phyloP scores from a whole-genome alignment of 2,888 invertebrate genomes.

The Electrophaes corylata region DNA sequence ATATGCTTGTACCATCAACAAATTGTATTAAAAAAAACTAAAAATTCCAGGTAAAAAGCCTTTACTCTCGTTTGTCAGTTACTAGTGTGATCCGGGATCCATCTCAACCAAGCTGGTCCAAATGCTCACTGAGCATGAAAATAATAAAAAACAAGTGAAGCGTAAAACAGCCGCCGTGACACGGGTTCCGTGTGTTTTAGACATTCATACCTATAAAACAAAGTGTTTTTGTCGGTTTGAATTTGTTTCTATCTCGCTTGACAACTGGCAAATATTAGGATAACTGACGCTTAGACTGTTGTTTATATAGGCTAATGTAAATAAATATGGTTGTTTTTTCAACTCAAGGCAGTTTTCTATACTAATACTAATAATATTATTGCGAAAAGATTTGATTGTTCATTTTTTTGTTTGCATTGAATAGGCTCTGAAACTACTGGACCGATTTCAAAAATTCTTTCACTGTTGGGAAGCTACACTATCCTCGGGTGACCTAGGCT shows the following conservation, averaged over 20 bases:
- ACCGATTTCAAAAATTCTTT: no score
- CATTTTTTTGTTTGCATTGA: no score
- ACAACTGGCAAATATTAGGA: constrained; percentile 27
- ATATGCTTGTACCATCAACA: no score
- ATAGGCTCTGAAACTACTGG: no score
- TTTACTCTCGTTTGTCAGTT: not conserved
- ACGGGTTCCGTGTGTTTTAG: constrained; percentile 36
- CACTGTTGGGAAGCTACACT: no score
- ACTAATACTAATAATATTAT: no score
- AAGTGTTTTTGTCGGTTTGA: constrained; percentile 25
- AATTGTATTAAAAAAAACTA: no score
- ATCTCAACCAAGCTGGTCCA: constrained; percentile 31
- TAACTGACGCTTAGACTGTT: constrained; percentile 20
- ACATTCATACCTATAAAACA: constrained; percentile 29
- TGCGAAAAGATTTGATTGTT: no score
- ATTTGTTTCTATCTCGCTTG: constrained; percentile 27
- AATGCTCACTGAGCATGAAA: constrained; percentile 38
- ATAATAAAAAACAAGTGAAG: constrained; percentile 41
- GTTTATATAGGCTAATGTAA: constrained; percentile 26
- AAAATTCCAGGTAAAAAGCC: no score
- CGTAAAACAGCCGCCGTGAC: constrained; percentile 38
- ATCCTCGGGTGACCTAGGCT: no score
- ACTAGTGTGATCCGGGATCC: constrained; percentile 16
- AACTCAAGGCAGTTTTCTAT: no score
- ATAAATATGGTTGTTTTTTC: constrained; percentile 14